A percentile compares a stretch with the other conserved stretches of the same genome.
These are phyloP conservation scores for Dolichotis patagonum DNA, from an alignment of 2,113 vertebrate species.

Conservation along the genomic window DNA sequence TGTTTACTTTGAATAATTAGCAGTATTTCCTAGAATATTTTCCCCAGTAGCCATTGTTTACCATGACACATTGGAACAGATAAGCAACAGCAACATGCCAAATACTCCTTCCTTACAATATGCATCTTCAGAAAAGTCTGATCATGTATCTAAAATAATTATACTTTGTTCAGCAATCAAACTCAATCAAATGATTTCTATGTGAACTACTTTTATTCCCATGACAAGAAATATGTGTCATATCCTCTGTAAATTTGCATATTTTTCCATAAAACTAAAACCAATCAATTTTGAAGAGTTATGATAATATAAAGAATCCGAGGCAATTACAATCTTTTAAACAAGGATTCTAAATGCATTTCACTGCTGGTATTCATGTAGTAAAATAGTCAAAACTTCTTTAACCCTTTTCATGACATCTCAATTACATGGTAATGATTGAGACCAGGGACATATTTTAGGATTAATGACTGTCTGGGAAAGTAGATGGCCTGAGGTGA, in stretches of 20 bases:
- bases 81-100: conserved; percentile 70
- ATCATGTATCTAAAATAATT: conserved; percentile 85
- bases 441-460: conserved; percentile 46
- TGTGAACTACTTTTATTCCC: conserved; percentile 85
- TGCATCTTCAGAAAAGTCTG: conserved; percentile 83
- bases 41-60: conserved; percentile 2
- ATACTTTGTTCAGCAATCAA: conserved; percentile 89
- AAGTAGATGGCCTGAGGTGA: conserved; percentile 63
- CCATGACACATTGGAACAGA: neutral
- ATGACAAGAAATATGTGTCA: conserved; percentile 83
- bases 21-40: conserved; percentile 4
- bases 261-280: conserved; percentile 91
- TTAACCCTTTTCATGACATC: conserved; percentile 83
- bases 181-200: conserved; percentile 86
- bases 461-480: conserved; percentile 76
- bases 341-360: conserved; percentile 85
- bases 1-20: conserved; percentile 32
- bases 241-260: conserved; percentile 86
- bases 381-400: conserved; percentile 81
- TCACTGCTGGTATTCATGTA: conserved; percentile 69
- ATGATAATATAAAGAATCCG: conserved; percentile 90
- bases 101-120: conserved; percentile 76
- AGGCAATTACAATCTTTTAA: conserved; percentile 90
- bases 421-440: conserved; percentile 38
- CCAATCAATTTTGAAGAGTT: conserved; percentile 91